Base-by-base conservation (phyloP, 1,140 invertebrate genomes). In the Sarcophaga bullata region DNA sequence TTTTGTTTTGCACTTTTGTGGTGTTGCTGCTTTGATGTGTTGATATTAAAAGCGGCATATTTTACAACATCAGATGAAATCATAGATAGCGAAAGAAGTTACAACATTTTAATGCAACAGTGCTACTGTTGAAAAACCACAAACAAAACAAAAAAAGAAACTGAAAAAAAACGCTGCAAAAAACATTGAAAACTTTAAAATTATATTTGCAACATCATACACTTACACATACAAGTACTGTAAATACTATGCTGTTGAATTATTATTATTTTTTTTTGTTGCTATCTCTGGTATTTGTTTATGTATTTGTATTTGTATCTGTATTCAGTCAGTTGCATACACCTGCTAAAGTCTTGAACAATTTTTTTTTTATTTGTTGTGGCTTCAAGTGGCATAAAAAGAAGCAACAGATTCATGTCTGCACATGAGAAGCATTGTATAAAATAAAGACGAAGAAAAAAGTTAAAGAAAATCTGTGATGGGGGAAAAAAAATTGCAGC, bases 41-140 rank as follows among this genome's bases (percentile, higher is more conserved):
- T 78, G 75, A 19, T 78, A 78, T 48, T 52, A 49, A 78, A 78
- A 78, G 75, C 75, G 75, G 75, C 75, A 78, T 78, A 78, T 78
- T n/a, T 78, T 78, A 78, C 75, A 78, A 78, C 75, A 78, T 78
- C 75, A 78, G 75, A 78, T 78, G 75, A 78, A 78, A 78, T 78
- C 75, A 78, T 78, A 78, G 75, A 78, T 78, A 78, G 48, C 48
- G 48, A 17, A 78, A 68, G 62, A 78, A 50, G 75, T 78, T 19
- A 78, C 75, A 78, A 78, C 75, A 78, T 78, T 78, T 58, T 78
- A 78, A 78, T 78, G 75, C 75, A 78, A 25, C 62, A 68, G n/a
- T 17, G 75, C 75, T 78, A 78, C 75, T 78, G 75, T 78, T 78
- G 75, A 6, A 49, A 52, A 52, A 78, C 49, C 25, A 37, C 25